Percentiles rank a stretch among this genome's conserved stretches.
These are phyloP conservation scores for Brachypteracias leptosomus DNA, from an alignment of 2,113 vertebrate genomes.

Conservation along the genomic window DNA sequence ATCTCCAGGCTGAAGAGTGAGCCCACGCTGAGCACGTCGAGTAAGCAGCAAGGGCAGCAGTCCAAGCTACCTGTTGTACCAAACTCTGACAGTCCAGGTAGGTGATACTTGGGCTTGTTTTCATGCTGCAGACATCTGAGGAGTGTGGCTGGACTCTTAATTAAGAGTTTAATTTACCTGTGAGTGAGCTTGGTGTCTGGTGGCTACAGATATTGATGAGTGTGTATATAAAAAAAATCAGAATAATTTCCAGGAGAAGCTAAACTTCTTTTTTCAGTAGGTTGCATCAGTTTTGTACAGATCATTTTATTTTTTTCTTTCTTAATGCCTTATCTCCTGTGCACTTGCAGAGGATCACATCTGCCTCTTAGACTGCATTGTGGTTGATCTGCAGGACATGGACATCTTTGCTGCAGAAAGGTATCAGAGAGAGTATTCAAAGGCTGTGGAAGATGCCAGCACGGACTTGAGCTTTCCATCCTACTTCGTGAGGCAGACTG, in stretches of 20 bases:
- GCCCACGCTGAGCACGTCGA: not conserved
- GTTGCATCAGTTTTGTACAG: not conserved
- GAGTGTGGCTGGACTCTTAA: not conserved
- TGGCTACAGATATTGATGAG: not conserved
- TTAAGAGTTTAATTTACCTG: not conserved
- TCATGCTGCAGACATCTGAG: not conserved
- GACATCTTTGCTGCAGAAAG: constrained; percentile 92
- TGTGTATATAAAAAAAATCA: not conserved
- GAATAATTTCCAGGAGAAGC: not conserved
- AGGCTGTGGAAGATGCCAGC: constrained; percentile 46
- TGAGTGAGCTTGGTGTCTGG: not conserved
- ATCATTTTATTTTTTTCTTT: not conserved
- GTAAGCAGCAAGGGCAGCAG: constrained; percentile 62
- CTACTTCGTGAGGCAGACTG: constrained; percentile 84
- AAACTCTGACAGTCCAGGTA: constrained; percentile 73
- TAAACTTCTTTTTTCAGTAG: not conserved
- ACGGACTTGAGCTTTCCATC: constrained; percentile 87
- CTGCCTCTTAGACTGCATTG: constrained; percentile 93
- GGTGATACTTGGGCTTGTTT: not conserved
- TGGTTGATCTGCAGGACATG: constrained; percentile 95
- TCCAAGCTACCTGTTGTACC: not conserved
- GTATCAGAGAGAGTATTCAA: constrained; percentile 66
- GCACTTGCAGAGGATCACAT: constrained; percentile 80
- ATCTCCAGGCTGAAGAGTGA: constrained; percentile 50
- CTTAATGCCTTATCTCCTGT: not conserved